A percentile compares a stretch with the other conserved stretches of the same genome.
These are phyloP conservation scores for Chymomyza procnemis DNA, from an alignment of 2,888 invertebrate species.

Conservation along the genomic window DNA sequence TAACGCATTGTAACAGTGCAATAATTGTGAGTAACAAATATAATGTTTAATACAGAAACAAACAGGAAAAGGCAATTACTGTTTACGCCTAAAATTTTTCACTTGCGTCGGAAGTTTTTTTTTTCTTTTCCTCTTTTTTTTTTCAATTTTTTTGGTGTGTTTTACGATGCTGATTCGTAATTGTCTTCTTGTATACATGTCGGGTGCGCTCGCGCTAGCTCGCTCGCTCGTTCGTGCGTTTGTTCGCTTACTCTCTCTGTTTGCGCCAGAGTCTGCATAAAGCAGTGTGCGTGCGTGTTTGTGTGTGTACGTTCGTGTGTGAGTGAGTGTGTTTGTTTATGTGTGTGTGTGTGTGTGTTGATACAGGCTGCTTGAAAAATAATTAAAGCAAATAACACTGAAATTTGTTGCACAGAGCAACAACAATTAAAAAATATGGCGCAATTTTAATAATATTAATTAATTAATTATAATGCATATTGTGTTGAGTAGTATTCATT, in stretches of 20 bases:
- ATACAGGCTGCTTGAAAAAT: slow-evolving; percentile 48
- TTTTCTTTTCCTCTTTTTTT: slow-evolving; percentile 28
- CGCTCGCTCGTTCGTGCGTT: slow-evolving; percentile 40
- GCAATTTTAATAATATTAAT: neutral
- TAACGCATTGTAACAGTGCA: slow-evolving; percentile 65
- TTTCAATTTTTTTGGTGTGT: slow-evolving; percentile 55
- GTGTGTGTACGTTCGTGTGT: slow-evolving; percentile 24
- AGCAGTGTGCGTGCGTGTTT: slow-evolving; percentile 14
- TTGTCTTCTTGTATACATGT: slow-evolving; percentile 68
- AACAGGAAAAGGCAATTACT: slow-evolving; percentile 13
- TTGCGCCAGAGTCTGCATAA: slow-evolving; percentile 6
- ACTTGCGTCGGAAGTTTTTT: slow-evolving; percentile 56
- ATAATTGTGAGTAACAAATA: slow-evolving; percentile 61
- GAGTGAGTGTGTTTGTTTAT: slow-evolving; percentile 33
- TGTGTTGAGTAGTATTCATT: neutral
- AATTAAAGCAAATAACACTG: slow-evolving; percentile 62
- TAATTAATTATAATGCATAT: neutral
- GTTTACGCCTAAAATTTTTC: slow-evolving; percentile 51
- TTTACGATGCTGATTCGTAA: slow-evolving; percentile 70
- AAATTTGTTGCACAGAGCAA: slow-evolving; percentile 58
- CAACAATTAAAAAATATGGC: neutral
- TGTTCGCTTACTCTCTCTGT: slow-evolving; percentile 40
- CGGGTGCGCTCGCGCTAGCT: slow-evolving; percentile 37
- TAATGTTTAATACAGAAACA: slow-evolving; percentile 29
- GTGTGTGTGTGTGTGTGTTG: slow-evolving; percentile 13